phyloP scores from a whole-genome alignment of 2,888 invertebrate species.

The Linnaemya vulpina region DNA sequence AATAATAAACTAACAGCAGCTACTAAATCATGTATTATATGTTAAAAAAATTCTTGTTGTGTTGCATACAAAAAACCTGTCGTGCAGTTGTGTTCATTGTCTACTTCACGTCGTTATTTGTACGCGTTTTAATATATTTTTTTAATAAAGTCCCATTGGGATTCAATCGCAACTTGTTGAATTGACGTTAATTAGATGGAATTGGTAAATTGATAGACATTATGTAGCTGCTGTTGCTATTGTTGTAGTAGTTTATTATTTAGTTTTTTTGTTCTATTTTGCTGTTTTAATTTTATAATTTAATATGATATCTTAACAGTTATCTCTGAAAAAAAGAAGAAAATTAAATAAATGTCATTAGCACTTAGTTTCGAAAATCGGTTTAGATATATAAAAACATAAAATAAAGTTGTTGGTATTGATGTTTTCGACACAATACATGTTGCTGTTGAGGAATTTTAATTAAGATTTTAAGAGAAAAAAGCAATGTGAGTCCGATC shows the following conservation, averaged over 20 bases:
- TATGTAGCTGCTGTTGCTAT: constrained; percentile 26
- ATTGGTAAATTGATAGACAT: constrained; percentile 52
- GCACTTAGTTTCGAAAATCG: constrained; percentile 18
- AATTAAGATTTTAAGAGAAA: constrained; percentile 41
- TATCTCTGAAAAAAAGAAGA: constrained; percentile 28
- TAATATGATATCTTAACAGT: constrained; percentile 51
- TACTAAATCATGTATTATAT: constrained; percentile 61
- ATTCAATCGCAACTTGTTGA: constrained; percentile 67
- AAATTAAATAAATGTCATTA: no score
- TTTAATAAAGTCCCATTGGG: constrained; percentile 54
- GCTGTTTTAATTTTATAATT: constrained; percentile 27
- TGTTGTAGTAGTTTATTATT: constrained; percentile 8
- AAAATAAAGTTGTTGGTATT: constrained; percentile 63
- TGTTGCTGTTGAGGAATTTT: constrained; percentile 51
- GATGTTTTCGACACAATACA: constrained; percentile 47
- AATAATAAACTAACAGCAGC: constrained; percentile 54
- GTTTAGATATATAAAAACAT: constrained; percentile 47
- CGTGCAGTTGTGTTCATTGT: constrained; percentile 32
- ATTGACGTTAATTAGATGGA: constrained; percentile 69
- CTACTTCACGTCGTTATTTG: constrained; percentile 51
- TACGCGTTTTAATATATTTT: constrained; percentile 24
- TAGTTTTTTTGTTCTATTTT: background rate
- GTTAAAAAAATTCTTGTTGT: constrained; percentile 14
- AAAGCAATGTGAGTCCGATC: no score
- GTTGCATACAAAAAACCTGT: constrained; percentile 18